A percentile compares a stretch with the other conserved stretches of the same genome.
phyloP scores from a whole-genome alignment of 2,888 invertebrate species.

The Torymus texanus region DNA sequence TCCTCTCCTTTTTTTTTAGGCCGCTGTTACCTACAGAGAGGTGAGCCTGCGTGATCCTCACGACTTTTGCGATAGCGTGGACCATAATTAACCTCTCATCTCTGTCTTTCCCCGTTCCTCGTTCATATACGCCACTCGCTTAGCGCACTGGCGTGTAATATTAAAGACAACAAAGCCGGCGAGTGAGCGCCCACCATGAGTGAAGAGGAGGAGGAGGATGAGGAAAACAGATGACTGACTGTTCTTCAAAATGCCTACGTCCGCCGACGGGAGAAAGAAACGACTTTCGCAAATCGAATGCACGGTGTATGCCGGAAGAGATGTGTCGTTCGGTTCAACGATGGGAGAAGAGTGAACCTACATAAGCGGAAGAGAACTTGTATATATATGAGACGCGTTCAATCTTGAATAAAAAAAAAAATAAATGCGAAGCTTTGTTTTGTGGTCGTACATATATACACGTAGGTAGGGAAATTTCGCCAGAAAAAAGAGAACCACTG shows the following conservation, averaged over 20 bases:
- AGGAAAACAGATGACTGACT: constrained; percentile 34
- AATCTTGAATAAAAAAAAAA: constrained; percentile 9
- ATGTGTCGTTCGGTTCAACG: not conserved
- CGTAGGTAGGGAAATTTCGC: too few relatives aligned
- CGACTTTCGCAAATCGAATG: constrained; percentile 7
- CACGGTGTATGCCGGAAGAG: constrained; percentile 17
- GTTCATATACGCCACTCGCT: not conserved
- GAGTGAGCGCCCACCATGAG: too few relatives aligned
- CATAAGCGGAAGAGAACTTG: not conserved
- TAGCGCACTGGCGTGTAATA: not conserved
- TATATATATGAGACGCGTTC: not conserved
- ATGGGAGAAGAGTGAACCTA: not conserved
- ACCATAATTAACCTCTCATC: constrained; percentile 41
- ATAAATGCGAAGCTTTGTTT: not conserved
- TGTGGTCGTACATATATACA: not conserved
- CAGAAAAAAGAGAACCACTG: too few relatives aligned
- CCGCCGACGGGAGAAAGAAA: not conserved
- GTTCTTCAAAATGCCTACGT: constrained; percentile 33
- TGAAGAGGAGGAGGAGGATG: not conserved
- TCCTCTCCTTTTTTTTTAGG: constrained; percentile 6
- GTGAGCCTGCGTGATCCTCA: too few relatives aligned
- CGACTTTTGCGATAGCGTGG: constrained; percentile 25
- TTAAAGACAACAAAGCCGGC: constrained; percentile 28
- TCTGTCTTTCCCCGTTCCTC: not conserved
- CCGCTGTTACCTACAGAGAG: too few relatives aligned